phyloP scores from a whole-genome alignment of 2,113 vertebrate genomes.

The Chamaea fasciata region DNA sequence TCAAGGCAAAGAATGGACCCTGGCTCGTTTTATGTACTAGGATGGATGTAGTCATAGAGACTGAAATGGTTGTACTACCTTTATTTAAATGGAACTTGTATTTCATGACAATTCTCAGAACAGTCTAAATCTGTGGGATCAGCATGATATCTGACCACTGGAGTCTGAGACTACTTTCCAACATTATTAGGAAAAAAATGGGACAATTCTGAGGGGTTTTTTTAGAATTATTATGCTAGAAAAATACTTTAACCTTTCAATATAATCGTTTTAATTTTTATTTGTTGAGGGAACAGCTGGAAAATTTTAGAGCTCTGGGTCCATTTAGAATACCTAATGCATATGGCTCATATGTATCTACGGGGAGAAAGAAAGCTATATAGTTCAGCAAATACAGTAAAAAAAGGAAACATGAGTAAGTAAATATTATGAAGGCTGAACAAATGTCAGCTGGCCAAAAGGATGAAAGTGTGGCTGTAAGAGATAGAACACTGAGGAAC shows the following conservation, averaged over 20 bases:
- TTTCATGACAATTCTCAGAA: neutral
- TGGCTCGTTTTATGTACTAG: neutral
- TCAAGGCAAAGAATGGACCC: neutral
- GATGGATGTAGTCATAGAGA: neutral
- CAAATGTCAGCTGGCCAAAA: conserved; percentile 20
- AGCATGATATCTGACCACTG: neutral
- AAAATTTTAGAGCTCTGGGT: neutral
- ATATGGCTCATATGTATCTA: neutral
- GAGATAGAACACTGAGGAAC: neutral
- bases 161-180: neutral
- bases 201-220: neutral
- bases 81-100: neutral
- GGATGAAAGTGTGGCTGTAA: neutral
- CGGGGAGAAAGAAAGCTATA: neutral
- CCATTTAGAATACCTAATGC: neutral
- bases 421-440: conserved; percentile 25
- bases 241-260: neutral
- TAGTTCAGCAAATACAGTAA: conserved; percentile 3
- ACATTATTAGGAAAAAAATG: neutral
- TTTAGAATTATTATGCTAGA: neutral
- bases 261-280: neutral
- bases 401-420: neutral
- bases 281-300: neutral
- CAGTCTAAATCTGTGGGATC: neutral
- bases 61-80: neutral